phyloP scores from a whole-genome alignment of 2,797 vertebrate genomes.

The Thalassophryne amazonica region DNA sequence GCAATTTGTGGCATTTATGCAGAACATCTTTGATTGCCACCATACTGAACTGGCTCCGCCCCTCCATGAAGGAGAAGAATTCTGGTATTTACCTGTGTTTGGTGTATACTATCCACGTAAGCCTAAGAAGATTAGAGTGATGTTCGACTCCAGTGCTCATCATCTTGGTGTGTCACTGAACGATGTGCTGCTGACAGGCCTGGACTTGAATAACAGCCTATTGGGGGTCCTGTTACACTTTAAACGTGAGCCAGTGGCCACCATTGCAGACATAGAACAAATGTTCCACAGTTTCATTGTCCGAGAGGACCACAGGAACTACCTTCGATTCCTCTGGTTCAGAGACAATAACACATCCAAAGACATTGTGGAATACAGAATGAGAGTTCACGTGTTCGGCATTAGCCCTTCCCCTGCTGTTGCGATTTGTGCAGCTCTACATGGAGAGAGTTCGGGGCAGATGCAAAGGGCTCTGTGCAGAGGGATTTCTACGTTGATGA shows the following conservation, averaged over 20 bases:
- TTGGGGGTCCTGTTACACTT: not conserved
- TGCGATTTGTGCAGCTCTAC: no score
- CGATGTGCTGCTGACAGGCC: not conserved
- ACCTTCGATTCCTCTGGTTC: not conserved
- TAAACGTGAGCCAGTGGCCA: not conserved
- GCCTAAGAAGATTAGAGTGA: no score
- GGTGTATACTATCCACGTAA: not conserved
- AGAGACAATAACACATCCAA: no score
- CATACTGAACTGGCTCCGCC: not conserved
- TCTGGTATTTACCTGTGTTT: conserved; percentile 16
- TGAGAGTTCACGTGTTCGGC: no score
- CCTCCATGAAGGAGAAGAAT: conserved; percentile 4
- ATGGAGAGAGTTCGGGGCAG: not conserved
- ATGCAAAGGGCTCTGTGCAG: not conserved
- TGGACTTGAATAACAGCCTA: conserved; percentile 5
- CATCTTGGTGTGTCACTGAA: not conserved
- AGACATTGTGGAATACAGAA: no score
- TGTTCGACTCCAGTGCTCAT: not conserved
- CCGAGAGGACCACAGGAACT: not conserved
- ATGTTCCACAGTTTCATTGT: not conserved
- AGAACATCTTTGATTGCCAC: not conserved
- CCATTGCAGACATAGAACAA: no score
- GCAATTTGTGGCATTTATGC: not conserved
- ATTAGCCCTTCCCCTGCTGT: no score
- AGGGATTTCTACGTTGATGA: not conserved